Percentiles rank a stretch among this genome's conserved stretches.
Conservation (phyloP, 2,797 vertebrate genomes). For the Halcyon smyrnensis region DNA sequence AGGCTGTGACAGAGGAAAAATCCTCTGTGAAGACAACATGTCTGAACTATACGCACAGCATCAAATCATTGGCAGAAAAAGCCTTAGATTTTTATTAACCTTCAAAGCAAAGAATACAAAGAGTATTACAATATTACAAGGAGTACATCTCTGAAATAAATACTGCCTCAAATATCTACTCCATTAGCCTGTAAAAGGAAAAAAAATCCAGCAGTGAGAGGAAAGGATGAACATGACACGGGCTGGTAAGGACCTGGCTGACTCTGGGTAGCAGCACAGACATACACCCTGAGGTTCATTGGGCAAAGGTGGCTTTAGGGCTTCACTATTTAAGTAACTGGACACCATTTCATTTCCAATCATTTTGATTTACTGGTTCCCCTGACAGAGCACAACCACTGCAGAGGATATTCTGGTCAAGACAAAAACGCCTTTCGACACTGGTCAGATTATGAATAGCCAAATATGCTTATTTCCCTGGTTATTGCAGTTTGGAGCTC, state of each 20-base stretch:
- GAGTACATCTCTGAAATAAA: not conserved
- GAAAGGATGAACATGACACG: not conserved
- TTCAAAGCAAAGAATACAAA: not conserved
- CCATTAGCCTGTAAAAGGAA: not conserved
- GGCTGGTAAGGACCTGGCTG: not conserved
- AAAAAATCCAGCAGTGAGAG: not conserved
- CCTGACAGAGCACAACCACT: not conserved
- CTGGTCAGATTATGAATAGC: not conserved
- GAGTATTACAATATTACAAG: not conserved
- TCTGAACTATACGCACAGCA: not conserved
- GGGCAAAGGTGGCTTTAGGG: not conserved
- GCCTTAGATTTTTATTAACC: not conserved
- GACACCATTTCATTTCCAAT: not conserved
- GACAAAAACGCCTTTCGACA: not conserved
- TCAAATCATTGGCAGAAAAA: not conserved
- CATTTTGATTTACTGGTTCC: not conserved
- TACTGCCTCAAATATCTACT: not conserved
- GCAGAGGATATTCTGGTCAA: not conserved
- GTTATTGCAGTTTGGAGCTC: not conserved
- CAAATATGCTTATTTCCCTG: not conserved
- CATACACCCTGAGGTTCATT: not conserved
- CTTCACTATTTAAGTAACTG: rapidly evolving
- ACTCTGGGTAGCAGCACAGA: not conserved
- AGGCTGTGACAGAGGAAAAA: not conserved
- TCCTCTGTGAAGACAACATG: not conserved